These are phyloP conservation scores for Athene cunicularia DNA, from an alignment of 2,113 vertebrate species.

Conservation along the genomic window DNA sequence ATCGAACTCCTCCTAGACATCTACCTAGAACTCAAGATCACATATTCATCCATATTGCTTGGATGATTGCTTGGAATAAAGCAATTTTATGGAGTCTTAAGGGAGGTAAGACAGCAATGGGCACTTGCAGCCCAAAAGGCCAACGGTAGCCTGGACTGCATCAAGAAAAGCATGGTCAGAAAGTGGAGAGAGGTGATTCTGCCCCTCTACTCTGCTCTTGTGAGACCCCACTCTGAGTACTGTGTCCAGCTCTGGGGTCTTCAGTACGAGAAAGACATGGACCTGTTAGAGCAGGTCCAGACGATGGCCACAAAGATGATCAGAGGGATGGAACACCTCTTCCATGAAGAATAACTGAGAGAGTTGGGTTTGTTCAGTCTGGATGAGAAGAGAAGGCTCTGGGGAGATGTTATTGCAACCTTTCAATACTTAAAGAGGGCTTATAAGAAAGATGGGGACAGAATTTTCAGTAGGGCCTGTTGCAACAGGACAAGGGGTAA, in stretches of 20 bases:
- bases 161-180: neutral
- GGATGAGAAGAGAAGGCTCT: neutral
- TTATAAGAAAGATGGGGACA: neutral
- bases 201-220: neutral
- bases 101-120: neutral
- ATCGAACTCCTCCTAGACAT: neutral
- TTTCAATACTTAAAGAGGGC: neutral
- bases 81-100: neutral
- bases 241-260: neutral
- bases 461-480: neutral
- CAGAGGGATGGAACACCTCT: neutral
- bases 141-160: rapidly evolving
- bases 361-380: neutral
- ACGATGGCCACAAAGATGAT: neutral
- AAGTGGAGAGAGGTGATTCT: neutral
- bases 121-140: neutral
- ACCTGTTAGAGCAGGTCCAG: neutral
- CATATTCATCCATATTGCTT: neutral
- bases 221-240: neutral
- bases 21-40: neutral
- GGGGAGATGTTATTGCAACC: neutral
- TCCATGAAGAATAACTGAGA: neutral
- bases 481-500: neutral
- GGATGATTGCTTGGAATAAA: neutral
- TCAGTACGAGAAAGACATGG: neutral